phyloP scores from a whole-genome alignment of 2,797 vertebrate genomes.

The Mus caroli region DNA sequence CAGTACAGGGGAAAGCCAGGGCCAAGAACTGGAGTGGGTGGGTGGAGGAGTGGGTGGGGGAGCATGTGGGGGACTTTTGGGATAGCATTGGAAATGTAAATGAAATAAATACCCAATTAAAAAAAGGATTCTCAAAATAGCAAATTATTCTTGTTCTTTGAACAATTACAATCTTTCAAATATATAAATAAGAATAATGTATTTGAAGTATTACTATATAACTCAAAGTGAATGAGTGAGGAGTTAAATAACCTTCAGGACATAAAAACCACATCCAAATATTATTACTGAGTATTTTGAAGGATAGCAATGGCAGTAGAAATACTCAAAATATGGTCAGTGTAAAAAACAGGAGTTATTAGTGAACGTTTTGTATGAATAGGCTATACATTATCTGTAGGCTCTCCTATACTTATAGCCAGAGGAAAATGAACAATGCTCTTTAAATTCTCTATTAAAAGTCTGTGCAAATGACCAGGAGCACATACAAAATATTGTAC shows the following conservation, averaged over 20 bases:
- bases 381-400: neutral
- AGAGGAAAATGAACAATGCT: neutral
- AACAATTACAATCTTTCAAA: neutral
- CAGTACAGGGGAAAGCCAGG: too few species aligned
- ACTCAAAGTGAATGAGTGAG: neutral
- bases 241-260: neutral
- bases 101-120: too few species aligned
- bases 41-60: too few species aligned
- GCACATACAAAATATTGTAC: slow-evolving; percentile 8
- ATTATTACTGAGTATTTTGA: neutral
- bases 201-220: neutral
- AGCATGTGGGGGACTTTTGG: too few species aligned
- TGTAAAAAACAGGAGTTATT: neutral
- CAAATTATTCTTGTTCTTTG: slow-evolving; percentile 12
- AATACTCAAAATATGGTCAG: neutral
- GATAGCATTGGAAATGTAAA: too few species aligned
- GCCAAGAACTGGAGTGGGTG: too few species aligned
- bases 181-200: neutral
- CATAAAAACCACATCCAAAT: neutral
- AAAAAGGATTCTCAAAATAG: neutral
- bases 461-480: neutral
- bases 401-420: neutral
- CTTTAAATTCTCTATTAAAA: slow-evolving; percentile 7
- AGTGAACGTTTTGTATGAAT: neutral
- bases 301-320: neutral